Conservation (phyloP, 2,113 vertebrate species). For the Nipponia nippon region DNA sequence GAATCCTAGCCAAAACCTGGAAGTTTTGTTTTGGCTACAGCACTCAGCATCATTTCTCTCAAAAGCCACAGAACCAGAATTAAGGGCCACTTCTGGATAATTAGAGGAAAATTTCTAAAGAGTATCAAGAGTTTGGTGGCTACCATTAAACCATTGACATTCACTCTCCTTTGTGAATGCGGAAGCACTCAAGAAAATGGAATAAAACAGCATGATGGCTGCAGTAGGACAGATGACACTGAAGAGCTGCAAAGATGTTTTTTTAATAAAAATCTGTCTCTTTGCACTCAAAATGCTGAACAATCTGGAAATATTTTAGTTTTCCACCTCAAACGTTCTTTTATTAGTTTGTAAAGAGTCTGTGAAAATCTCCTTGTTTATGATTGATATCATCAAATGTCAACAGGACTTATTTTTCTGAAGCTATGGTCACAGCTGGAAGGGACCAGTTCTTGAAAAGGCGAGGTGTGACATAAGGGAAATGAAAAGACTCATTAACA, state of each 20-base stretch:
- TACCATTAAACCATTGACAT: not conserved
- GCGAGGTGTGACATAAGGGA: not conserved
- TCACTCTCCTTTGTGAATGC: not conserved
- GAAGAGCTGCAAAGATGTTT: not conserved
- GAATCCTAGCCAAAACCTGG: not conserved
- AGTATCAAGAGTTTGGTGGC: not conserved
- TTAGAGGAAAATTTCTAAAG: not conserved
- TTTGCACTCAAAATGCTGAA: not conserved
- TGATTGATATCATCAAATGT: not conserved
- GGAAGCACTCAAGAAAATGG: not conserved
- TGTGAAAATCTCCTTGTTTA: not conserved
- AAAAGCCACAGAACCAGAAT: not conserved
- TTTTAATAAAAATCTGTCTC: not conserved
- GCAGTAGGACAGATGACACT: not conserved
- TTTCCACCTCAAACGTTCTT: not conserved
- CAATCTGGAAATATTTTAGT: not conserved
- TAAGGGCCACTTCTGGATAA: not conserved
- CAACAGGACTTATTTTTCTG: not conserved
- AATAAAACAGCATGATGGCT: not conserved
- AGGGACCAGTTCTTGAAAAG: not conserved
- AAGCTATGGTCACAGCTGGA: not conserved
- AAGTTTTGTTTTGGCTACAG: not conserved
- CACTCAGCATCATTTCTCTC: not conserved
- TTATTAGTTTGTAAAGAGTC: not conserved
- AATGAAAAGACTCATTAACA: not conserved